Percentiles rank a stretch among this genome's conserved stretches.
Evolutionary conservation across 2,797 vertebrate species (phyloP).

Genomic region (Galaxias olidus): DNA sequence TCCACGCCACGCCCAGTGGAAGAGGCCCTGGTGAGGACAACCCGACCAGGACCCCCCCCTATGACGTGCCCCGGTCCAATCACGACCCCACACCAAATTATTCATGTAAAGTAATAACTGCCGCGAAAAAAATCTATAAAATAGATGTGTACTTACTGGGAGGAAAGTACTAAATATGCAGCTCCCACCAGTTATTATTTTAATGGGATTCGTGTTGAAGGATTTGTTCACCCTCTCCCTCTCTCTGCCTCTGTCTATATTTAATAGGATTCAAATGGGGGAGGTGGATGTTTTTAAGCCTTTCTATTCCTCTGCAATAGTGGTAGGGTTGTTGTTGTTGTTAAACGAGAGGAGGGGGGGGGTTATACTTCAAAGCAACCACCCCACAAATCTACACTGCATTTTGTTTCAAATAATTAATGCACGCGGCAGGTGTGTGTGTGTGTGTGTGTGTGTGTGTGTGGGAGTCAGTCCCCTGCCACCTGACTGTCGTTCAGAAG

Average conservation of each 20-base stretch:
- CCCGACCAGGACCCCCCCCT: no score
- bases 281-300: slow-evolving; percentile 42
- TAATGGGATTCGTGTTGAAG: slow-evolving; percentile 51
- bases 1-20: no score
- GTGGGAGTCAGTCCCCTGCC: background rate
- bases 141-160: background rate
- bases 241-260: slow-evolving; percentile 54
- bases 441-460: slow-evolving; percentile 7
- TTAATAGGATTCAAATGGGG: slow-evolving; percentile 57
- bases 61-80: no score
- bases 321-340: slow-evolving; percentile 29
- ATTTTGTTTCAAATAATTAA: slow-evolving; percentile 51
- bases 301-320: slow-evolving; percentile 22
- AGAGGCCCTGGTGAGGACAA: no score
- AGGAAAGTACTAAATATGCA: slow-evolving; percentile 20
- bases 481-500: background rate
- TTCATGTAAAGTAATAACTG: no score
- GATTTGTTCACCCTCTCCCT: slow-evolving; percentile 69
- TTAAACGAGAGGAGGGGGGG: slow-evolving; percentile 30
- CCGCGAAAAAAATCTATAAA: no score
- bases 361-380: slow-evolving; percentile 63
- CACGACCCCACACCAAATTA: no score
- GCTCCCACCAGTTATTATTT: background rate
- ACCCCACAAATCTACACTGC: slow-evolving; percentile 26
- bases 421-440: slow-evolving; percentile 33